Base-by-base conservation (phyloP, 2,888 invertebrate species). In the Temnothorax unifasciatus region DNA sequence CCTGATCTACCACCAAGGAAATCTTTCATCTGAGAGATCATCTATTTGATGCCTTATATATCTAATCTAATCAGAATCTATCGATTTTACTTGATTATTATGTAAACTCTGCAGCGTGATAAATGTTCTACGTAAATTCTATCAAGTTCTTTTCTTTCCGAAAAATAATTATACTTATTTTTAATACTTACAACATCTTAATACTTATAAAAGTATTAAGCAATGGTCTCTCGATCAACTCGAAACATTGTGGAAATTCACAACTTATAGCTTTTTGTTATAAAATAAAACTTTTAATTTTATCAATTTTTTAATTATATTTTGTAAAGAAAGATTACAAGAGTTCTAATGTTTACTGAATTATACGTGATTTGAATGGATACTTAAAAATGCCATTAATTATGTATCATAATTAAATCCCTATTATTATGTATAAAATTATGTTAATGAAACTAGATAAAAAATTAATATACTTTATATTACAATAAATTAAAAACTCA, bases 1-100 rank as follows among this genome's bases (percentile, higher is more conserved):
- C 88, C 85, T 71, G 88, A 90, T 84, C 91, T 88, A 91, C 87
- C 90, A 91, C 85, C 91, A 75, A 89, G 34, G 21, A 76, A 73
- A 52, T 34, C 15, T 44, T 54, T 52, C 25, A 15, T 47, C 21
- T n/a, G 59, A 44, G 1, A 29, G 15, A 44, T 50, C 15, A 3
- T 68, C 18, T n/a, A 9, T 5, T 41, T 54, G 6, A 41, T 41
- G 8, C 1, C 21, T 18, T 25, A 25, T 61, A n/a, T 11, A 18
- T 29, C 21, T 44, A 34, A 66, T 75, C 29, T 64, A 64, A 75
- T 74, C n/a, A 44, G 44, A 29, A 18, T 73, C 41, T 57, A 41
- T 41, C 5, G 11, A n/a, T 29, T 54, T 54, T 21, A 71, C n/a
- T 74, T 34, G 18, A 38, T 18, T 47, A 4, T n/a, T n/a, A 15